Base-by-base conservation (phyloP, 2,888 invertebrate species). In the Platypus cylindrus region DNA sequence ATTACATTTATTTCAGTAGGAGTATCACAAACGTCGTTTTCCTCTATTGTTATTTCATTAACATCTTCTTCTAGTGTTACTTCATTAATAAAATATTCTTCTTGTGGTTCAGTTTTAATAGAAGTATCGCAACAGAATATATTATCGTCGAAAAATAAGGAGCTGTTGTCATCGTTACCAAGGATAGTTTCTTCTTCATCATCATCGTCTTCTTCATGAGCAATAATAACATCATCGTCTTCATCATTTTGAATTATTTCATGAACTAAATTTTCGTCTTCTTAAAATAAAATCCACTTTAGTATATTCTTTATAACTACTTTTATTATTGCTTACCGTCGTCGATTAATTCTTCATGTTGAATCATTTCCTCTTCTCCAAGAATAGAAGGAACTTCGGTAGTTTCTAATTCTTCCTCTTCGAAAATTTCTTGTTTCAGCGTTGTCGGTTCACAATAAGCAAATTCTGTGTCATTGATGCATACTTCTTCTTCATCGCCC, bases 31-130 rank as follows among this genome's bases (percentile, higher is more conserved):
- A n/a, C 52, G 33, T 47, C 38, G 30, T 47, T 44, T 30, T 54
- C 54, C 30, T 53, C 54, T 4, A 56, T 51, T 17, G 55, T 55
- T 22, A 56, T 53, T 41, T 56, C 56, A 36, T 56, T 54, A 4
- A 52, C 52, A 31, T 54, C 52, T 37, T 58, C 58, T 32, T 62
- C 62, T 36, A 62, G 48, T 18, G 60, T 60, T 16, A 62, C 59
- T 45, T 61, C 61, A 37, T 61, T 59, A 9, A 60, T 56, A 45
- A 58, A 60, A 23, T 47, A 48, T 31, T 55, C 53, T 25, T 52
- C 52, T 35, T 54, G 55, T 16, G 51, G 48, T 48, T 52, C 38
- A 38, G 24, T 34, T 29, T 45, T 46, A 15, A 54, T 44, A 25
- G 50, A 46, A 32, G 50, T 51, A n/a, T n/a, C n/a, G n/a, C n/a